These are phyloP conservation scores for Limnephilus rhombicus DNA, from an alignment of 2,888 invertebrate genomes.

Conservation along the genomic window DNA sequence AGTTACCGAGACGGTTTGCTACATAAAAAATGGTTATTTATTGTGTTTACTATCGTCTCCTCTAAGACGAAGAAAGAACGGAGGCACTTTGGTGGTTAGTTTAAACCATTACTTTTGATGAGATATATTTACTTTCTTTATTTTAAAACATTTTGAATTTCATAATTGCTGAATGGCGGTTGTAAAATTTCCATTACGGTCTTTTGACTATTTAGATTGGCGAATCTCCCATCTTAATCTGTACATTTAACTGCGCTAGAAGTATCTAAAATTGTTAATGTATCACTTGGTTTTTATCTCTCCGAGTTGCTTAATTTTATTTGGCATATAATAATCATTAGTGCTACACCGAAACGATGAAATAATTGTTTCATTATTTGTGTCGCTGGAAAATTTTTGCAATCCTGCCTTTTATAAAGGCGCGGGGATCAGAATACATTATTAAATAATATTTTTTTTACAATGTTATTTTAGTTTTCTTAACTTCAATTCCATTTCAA, in stretches of 20 bases:
- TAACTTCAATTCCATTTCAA: too few relatives aligned
- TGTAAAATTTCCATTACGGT: not conserved
- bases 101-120: not conserved
- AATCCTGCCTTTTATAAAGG: too few relatives aligned
- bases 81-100: not conserved
- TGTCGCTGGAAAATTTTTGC: too few relatives aligned
- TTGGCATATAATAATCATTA: not conserved
- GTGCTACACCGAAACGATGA: not conserved
- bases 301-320: not conserved
- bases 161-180: not conserved
- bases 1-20: not conserved
- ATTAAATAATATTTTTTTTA: too few relatives aligned
- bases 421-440: too few relatives aligned
- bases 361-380: too few relatives aligned
- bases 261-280: not conserved
- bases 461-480: too few relatives aligned
- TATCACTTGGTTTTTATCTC: not conserved
- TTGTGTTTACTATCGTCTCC: not conserved
- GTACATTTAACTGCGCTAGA: not conserved
- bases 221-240: not conserved
- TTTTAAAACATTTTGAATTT: not conserved
- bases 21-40: not conserved
- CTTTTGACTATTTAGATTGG: not conserved
- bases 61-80: not conserved
- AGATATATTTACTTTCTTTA: not conserved